A percentile compares a stretch with the other conserved stretches of the same genome.
Evolutionary conservation across 2,113 vertebrate genomes (phyloP).

Genomic region (Casuarius casuarius): DNA sequence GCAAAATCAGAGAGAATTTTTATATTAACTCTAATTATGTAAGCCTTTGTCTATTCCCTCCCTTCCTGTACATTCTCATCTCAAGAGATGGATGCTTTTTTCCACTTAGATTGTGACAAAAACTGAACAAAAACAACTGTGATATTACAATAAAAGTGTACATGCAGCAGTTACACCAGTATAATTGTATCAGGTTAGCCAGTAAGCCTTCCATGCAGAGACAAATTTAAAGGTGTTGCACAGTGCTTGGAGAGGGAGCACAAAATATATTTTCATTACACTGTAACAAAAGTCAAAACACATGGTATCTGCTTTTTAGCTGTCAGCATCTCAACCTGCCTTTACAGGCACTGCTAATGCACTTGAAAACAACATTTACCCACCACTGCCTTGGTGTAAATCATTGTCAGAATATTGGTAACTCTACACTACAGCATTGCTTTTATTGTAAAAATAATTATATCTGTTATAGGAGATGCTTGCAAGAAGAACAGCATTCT

Average conservation of each 20-base stretch:
- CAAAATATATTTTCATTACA: not conserved
- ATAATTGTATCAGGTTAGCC: not conserved
- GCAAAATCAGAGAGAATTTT: not conserved
- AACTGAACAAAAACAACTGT: not conserved
- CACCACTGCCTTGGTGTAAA: not conserved
- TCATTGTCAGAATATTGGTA: not conserved
- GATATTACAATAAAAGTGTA: not conserved
- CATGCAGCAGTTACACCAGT: not conserved
- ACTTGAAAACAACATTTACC: not conserved
- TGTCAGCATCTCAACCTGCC: not conserved
- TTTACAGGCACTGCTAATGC: not conserved
- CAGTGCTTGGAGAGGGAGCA: not conserved
- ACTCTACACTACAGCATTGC: not conserved
- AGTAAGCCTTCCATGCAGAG: not conserved
- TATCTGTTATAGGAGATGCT: not conserved
- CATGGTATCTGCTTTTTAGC: not conserved
- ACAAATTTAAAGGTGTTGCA: not conserved
- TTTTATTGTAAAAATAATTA: slow-evolving; percentile 21
- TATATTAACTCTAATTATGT: not conserved
- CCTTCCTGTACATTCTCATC: not conserved
- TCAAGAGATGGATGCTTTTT: not conserved
- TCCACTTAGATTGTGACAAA: not conserved
- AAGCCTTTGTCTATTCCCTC: not conserved
- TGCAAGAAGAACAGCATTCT: not conserved
- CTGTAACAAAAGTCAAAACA: not conserved